Evolutionary conservation across 2,113 vertebrate genomes (phyloP).

Genomic region (Chaenocephalus aceratus): DNA sequence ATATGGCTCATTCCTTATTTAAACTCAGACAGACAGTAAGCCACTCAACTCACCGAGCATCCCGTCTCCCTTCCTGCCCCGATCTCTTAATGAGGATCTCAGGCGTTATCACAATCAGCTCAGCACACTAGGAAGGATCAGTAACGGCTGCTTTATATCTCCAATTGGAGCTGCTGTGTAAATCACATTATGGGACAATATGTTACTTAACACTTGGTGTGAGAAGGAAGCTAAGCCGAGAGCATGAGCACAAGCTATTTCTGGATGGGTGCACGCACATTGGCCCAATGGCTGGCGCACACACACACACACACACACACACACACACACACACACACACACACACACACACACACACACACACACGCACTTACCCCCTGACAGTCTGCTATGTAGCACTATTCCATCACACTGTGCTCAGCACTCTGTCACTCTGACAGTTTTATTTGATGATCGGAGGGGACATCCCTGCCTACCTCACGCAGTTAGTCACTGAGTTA

Average conservation of each 20-base stretch:
- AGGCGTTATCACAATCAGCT: constrained; percentile 66
- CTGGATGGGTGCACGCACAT: background rate
- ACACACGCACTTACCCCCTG: background rate
- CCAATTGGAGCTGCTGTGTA: constrained; percentile 45
- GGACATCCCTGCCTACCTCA: constrained; percentile 70
- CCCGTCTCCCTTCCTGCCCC: constrained; percentile 55
- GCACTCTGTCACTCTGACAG: constrained; percentile 72
- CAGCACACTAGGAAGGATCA: constrained; percentile 66
- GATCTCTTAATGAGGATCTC: constrained; percentile 64
- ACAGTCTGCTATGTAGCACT: constrained; percentile 37
- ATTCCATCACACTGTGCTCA: constrained; percentile 64
- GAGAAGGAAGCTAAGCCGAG: background rate
- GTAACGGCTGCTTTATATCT: constrained; percentile 54
- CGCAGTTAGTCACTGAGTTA: constrained; percentile 54
- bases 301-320: background rate
- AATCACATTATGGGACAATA: constrained; percentile 48
- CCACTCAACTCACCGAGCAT: constrained; percentile 49
- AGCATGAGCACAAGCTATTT: background rate
- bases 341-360: background rate
- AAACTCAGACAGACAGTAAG: constrained; percentile 68
- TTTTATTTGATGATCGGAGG: constrained; percentile 71
- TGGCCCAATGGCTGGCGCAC: constrained; percentile 7
- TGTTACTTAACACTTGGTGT: constrained; percentile 4
- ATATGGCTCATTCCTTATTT: constrained; percentile 81
- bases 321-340: constrained; percentile 10